phyloP scores from a whole-genome alignment of 92 coral and sea anemone genomes.

The Chrysogorgia sp. region DNA sequence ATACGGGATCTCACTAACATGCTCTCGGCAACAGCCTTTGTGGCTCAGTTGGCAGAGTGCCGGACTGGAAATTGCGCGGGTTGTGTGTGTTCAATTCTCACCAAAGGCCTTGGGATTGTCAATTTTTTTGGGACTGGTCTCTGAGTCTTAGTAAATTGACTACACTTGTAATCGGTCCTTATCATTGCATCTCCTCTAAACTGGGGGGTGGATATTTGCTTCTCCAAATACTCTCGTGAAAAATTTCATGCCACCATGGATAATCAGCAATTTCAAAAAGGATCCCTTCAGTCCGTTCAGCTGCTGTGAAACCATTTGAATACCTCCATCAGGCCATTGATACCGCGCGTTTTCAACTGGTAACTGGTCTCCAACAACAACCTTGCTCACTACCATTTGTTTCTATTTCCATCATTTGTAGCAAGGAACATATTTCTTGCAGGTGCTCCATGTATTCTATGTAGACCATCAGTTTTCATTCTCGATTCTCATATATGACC shows the following conservation, averaged over 20 bases:
- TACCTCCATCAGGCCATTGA: slow-evolving; percentile 63
- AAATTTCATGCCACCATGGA: slow-evolving; percentile 69
- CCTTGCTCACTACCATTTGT: slow-evolving; percentile 55
- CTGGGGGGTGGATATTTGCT: no score
- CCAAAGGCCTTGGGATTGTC: no score
- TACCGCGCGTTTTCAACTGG: slow-evolving; percentile 70
- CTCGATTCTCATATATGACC: slow-evolving; percentile 12
- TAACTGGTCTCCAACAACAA: slow-evolving; percentile 67
- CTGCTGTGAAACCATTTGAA: slow-evolving; percentile 74
- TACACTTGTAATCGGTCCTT: background rate
- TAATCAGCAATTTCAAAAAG: slow-evolving; percentile 72
- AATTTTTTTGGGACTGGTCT: no score
- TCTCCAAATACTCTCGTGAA: slow-evolving; percentile 57
- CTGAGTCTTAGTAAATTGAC: no score
- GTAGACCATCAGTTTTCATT: slow-evolving; percentile 22
- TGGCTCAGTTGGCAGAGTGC: no score
- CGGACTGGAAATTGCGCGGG: no score
- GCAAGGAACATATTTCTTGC: slow-evolving; percentile 3
- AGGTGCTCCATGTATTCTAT: background rate
- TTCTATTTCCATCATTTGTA: slow-evolving; percentile 59
- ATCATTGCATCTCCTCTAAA: no score
- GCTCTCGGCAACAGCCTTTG: no score
- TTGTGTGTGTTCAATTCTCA: no score
- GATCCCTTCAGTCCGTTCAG: slow-evolving; percentile 64
- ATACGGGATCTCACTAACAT: no score